Conservation (phyloP, 2,797 vertebrate species). For the Siniperca scherzeri region DNA sequence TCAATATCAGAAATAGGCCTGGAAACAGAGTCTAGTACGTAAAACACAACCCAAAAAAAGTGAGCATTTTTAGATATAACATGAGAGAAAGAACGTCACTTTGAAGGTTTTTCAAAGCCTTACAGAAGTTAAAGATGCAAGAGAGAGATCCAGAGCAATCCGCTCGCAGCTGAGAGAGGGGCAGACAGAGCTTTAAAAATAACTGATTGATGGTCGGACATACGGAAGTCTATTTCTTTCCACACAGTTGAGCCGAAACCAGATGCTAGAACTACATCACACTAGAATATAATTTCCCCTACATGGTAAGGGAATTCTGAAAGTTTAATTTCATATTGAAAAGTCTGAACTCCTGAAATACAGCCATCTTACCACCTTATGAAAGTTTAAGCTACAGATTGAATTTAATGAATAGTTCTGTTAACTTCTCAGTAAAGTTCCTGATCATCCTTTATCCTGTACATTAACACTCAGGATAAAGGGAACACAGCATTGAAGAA, state of each 20-base stretch:
- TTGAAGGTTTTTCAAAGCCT: conserved; percentile 70
- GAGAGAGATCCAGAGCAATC: conserved; percentile 33
- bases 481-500: neutral
- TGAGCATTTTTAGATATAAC: conserved; percentile 39
- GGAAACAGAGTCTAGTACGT: neutral
- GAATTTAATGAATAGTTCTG: neutral
- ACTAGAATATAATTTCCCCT: conserved; percentile 9
- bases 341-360: conserved; percentile 8
- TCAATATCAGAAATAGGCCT: neutral
- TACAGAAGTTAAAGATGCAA: conserved; percentile 65
- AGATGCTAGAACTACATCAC: conserved; percentile 29
- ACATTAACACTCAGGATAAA: neutral
- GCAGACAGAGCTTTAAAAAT: conserved; percentile 43
- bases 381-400: conserved; percentile 9
- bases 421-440: neutral
- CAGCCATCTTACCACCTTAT: neutral
- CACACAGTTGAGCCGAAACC: conserved; percentile 16
- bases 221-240: conserved; percentile 21
- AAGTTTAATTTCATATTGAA: neutral
- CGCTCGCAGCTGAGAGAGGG: conserved; percentile 1
- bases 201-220: conserved; percentile 57
- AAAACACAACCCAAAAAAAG: conserved; percentile 43
- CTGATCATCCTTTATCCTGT: neutral
- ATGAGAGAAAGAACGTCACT: conserved; percentile 54
- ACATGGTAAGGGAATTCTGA: neutral